Percentiles rank a stretch among this genome's conserved stretches.
These are phyloP conservation scores for Antrozous pallidus DNA, from an alignment of 2,797 vertebrate species.

Conservation along the genomic window DNA sequence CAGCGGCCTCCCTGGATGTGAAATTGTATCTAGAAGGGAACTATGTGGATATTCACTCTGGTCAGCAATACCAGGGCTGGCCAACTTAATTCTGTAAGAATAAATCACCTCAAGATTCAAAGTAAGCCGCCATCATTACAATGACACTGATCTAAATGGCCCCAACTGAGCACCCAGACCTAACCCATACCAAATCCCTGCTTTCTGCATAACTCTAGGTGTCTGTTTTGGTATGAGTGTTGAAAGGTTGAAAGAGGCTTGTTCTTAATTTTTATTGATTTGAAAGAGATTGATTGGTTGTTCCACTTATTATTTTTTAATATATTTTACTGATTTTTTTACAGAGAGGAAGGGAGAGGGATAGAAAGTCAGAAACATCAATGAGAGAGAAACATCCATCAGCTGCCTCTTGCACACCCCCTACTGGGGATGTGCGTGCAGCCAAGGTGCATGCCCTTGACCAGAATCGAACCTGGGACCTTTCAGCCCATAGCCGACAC, in stretches of 20 bases:
- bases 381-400: too few species aligned
- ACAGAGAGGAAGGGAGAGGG: too few species aligned
- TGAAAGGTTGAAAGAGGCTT: background rate
- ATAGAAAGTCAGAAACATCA: too few species aligned
- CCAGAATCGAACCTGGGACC: too few species aligned
- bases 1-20: background rate
- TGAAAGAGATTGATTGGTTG: background rate
- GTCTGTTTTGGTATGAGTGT: background rate
- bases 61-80: background rate
- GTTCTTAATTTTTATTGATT: background rate
- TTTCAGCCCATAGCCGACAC: too few species aligned
- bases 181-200: background rate
- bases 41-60: background rate
- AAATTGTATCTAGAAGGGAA: background rate
- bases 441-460: too few species aligned
- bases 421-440: too few species aligned
- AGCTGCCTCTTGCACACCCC: too few species aligned
- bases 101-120: background rate
- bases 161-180: background rate
- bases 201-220: background rate
- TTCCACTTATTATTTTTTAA: background rate
- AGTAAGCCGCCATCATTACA: background rate
- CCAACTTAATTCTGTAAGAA: background rate
- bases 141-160: background rate
- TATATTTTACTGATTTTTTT: too few species aligned